Base-by-base conservation (phyloP, 2,888 invertebrate species). In the Stramonita haemastoma region DNA sequence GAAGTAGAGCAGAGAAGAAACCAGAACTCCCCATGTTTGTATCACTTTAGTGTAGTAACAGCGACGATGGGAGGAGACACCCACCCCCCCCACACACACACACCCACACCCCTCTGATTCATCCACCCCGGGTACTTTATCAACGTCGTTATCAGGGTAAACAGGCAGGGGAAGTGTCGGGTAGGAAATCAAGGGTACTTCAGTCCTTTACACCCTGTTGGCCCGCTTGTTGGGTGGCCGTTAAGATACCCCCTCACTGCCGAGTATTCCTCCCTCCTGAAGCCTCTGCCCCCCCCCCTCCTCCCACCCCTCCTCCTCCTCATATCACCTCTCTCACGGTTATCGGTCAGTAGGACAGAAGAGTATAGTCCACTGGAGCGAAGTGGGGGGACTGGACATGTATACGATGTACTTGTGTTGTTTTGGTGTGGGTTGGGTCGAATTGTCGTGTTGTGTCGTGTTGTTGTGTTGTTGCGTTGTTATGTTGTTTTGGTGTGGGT, bases 61-160 rank as follows among this genome's bases (percentile, higher is more conserved):
- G 13, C 2, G 66, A 66, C 46, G 8, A 8, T 2, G 8, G 46
- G 46, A 46, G 46, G 46, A 46, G 46, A 8, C 2, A 8, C 4
- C 2, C 46, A 46, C 46, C 46, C 46, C 46, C 26, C 13, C 66
- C 66, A 4, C 66, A 66, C 60, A 15, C 19, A 60, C 60, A 60
- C 60, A 60, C 60, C 19, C 34, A n/a, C n/a, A n/a, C n/a, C 73
- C 73, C 2, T 46, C 46, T 46, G 46, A 46, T 46, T 46, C 46
- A 46, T 46, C 46, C 46, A n/a, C 15, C 29, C 77, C 15, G 2
- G n/a, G 15, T 29, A 84, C 84, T 84, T 84, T 84, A 84, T 84
- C 84, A 56, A 22, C n/a, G n/a, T 84, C 26, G 84, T 84, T 84
- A 84, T 84, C 84, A 84, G 84, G n/a, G 84, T 56, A 84, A 84